phyloP scores from a whole-genome alignment of 2,888 invertebrate species.

The Reticulitermes lucifugus region DNA sequence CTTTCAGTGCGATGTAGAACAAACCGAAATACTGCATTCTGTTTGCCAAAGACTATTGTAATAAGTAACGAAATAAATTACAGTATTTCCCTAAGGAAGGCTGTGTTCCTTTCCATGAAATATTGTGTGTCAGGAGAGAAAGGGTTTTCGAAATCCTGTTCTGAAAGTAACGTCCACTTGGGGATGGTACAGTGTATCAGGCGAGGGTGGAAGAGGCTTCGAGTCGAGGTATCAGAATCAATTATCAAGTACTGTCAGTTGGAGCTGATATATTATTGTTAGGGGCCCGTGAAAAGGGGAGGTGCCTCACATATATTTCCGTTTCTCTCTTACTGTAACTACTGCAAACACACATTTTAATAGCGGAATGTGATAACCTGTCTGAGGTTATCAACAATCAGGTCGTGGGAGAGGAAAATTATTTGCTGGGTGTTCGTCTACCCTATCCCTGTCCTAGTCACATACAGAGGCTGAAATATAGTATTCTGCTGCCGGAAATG shows the following conservation, averaged over 20 bases:
- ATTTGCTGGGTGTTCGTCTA: slow-evolving; percentile 15
- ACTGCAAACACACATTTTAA: slow-evolving; percentile 42
- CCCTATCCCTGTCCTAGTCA: neutral
- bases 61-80: too few species aligned
- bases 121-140: neutral
- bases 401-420: neutral
- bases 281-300: neutral
- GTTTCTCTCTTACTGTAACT: neutral
- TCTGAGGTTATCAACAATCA: slow-evolving; percentile 45
- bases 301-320: too few species aligned
- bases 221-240: slow-evolving; percentile 47
- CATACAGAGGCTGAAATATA: neutral
- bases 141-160: neutral
- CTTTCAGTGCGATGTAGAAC: too few species aligned
- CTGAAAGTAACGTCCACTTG: neutral
- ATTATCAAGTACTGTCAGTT: slow-evolving; percentile 46
- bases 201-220: neutral
- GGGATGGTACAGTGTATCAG: neutral
- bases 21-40: too few species aligned
- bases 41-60: too few species aligned
- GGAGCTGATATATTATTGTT: slow-evolving; percentile 47
- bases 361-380: slow-evolving; percentile 46
- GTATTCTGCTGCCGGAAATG: neutral
- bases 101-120: neutral
- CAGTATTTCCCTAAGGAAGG: too few species aligned